Evolutionary conservation across 2,113 vertebrate genomes (phyloP).

Genomic region (Toxotes chatareus): DNA sequence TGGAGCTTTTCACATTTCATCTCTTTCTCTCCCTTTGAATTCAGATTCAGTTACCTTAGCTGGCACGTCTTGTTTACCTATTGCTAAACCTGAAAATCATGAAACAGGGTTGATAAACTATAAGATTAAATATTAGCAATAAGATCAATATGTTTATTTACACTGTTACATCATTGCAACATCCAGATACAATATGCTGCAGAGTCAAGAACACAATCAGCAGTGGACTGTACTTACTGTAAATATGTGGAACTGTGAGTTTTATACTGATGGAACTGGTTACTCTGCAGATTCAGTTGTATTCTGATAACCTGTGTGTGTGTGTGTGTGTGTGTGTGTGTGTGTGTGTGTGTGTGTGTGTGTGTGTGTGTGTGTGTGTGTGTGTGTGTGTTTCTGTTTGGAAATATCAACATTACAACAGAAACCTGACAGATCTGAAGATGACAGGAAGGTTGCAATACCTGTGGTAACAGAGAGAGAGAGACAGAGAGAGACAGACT

Average conservation of each 20-base stretch:
- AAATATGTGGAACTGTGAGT: too few relatives aligned
- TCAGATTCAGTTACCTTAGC: neutral
- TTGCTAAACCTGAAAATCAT: conserved; percentile 13
- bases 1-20: neutral
- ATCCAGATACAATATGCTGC: neutral
- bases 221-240: too few relatives aligned
- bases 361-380: too few relatives aligned
- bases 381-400: too few relatives aligned
- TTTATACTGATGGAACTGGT: too few relatives aligned
- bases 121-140: neutral
- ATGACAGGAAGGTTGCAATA: neutral
- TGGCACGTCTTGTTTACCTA: conserved; percentile 12
- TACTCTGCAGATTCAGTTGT: too few relatives aligned
- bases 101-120: neutral
- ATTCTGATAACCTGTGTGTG: too few relatives aligned
- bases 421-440: neutral
- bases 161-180: neutral
- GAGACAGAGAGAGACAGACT: neutral
- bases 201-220: too few relatives aligned
- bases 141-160: neutral
- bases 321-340: too few relatives aligned
- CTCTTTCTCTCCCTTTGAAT: neutral
- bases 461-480: neutral
- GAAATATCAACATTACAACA: neutral
- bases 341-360: too few relatives aligned